Evolutionary conservation across 2,888 invertebrate species (phyloP).

Genomic region (Seira ritae): DNA sequence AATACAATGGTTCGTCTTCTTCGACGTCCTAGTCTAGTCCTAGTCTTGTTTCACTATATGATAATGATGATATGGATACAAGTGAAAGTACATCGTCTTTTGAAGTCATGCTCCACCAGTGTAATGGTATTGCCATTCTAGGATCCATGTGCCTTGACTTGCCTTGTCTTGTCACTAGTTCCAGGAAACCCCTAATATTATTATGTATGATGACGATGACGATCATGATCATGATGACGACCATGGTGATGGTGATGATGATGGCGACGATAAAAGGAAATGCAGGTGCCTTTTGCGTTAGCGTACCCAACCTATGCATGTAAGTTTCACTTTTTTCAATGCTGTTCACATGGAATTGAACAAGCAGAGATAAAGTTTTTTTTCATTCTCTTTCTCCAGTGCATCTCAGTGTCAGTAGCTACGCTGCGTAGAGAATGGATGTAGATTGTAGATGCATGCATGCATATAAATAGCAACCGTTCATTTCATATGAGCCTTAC

Average conservation of each 20-base stretch:
- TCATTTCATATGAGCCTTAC: too few relatives aligned
- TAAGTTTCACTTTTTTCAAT: too few relatives aligned
- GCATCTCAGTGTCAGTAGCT: too few relatives aligned
- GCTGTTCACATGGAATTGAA: too few relatives aligned
- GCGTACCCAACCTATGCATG: too few relatives aligned
- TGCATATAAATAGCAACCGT: too few relatives aligned
- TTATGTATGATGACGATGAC: conserved; percentile 14
- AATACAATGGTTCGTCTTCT: too few relatives aligned
- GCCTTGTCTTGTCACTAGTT: conserved; percentile 10
- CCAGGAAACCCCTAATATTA: conserved; percentile 33
- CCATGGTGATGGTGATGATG: neutral
- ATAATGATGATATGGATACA: neutral
- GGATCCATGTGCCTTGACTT: neutral
- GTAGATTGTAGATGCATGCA: neutral
- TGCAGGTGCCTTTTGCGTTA: neutral
- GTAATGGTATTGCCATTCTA: conserved; percentile 34
- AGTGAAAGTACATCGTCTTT: conserved; percentile 31
- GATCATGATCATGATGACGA: neutral
- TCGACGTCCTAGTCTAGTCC: neutral
- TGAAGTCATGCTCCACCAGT: conserved; percentile 45
- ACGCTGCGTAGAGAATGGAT: neutral
- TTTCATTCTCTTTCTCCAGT: conserved; percentile 4
- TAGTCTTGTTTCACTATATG: conserved; percentile 11
- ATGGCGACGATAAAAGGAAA: neutral
- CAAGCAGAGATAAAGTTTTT: too few relatives aligned